Base-by-base conservation (phyloP, 2,888 invertebrate species). In the Campopleginae sp. region DNA sequence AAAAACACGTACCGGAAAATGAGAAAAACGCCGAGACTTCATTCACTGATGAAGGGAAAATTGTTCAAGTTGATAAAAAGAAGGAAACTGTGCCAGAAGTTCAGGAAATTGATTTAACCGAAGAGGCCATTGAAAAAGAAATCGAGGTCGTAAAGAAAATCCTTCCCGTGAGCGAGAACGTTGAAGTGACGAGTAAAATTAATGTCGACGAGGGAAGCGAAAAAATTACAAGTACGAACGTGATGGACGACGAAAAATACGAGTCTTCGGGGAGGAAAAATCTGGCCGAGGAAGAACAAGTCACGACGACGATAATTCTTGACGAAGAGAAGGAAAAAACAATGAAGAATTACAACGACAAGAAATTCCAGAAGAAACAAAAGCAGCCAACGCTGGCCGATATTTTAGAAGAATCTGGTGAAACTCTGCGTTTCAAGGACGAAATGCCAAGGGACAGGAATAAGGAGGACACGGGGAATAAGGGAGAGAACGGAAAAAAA, bases 121-220 rank as follows among this genome's bases (percentile, higher is more conserved):
- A 31, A 17, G 23, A 33, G 46, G 65, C 27, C 42, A 31, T 19
- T 17, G 68, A 17, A 2, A 19, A 5, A 1, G 75, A 58, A 33
- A 48, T 68, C 6, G 77, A 82, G 0, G 38, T n/a, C 1, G 80
- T 76, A 23, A 63, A 63, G 17, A 84, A 78, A 31, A 38, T n/a
- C 54, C 42, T 3, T 27, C 27, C 1, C 17, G 61, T 68, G 17
- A 51, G 74, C 6, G 63, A 76, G 27, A 65, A 65, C 2, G 71
- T 51, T 44, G 44, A 76, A 33, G 54, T 31, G 23, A 5, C 44
- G 38, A 23, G 31, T 6, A 33, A 19, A 51, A 65, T 1, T 19
- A 78, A n/a, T 63, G 17, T 42, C 54, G 75, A 72, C 10, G 80
- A 38, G 46, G 54, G 77, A 51, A 51, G 58, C n/a, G 63, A 80